Evolutionary conservation across 2,888 invertebrate species (phyloP), one percentile per base, ranked within the genome.

Genomic region (Hyles lineata): DNA sequence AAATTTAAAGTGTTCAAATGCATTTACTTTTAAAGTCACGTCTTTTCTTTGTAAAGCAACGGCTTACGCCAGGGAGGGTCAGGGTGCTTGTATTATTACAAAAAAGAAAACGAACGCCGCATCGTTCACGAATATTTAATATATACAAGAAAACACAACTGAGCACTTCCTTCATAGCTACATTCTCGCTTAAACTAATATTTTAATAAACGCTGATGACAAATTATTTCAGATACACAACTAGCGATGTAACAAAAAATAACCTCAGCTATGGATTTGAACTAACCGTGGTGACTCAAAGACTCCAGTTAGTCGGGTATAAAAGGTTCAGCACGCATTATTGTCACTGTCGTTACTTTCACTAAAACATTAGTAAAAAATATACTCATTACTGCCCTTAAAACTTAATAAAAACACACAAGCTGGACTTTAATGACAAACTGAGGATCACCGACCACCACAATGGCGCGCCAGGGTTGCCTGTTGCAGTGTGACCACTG

Each of bases 211-310:
- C 79, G 83, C 76, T 85, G 85, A 87, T 88, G 87, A 90, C 87
- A 90, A 90, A 90, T 88, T 88, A 84, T 80, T 80, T 75, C 75
- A 86, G 80, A 84, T 87, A 89, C 85, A 89, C 87, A 90, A 80
- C 85, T 90, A 89, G 84, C 81, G 86, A 90, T 89, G 90, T 91
- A 91, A 94, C 90, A 93, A 94, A 92, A 94, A 93, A 93, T 94
- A 94, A 94, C 93, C 93, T 93, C 85, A 90, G 90, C 86, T 86
- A 91, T 89, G 85, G 87, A 89, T 90, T 92, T 85, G 79, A 89
- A 91, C 94, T 92, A 85, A 95, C 94, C 94, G 93, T 92, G 92
- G 87, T 92, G 93, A 93, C 91, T 91, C 90, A 89, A 90, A 87
- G 86, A 83, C 87, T 85, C 84, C 85, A 88, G 85, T 90, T 89